Evolutionary conservation across 2,888 invertebrate species (phyloP).

Genomic region (Pollenia amentaria): DNA sequence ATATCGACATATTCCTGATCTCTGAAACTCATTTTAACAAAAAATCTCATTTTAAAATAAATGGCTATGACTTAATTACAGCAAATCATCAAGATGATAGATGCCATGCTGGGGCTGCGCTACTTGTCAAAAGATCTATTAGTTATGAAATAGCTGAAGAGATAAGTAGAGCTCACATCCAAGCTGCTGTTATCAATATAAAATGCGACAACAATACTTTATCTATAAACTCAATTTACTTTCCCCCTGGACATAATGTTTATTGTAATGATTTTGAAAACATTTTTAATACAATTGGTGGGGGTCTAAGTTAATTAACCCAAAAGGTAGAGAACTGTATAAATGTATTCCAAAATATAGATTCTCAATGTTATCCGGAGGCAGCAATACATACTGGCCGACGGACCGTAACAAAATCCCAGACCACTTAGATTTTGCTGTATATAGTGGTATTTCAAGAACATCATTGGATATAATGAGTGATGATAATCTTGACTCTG

Average conservation of each 20-base stretch:
- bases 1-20: too few relatives aligned
- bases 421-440: too few relatives aligned
- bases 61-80: constrained; percentile 1
- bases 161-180: neutral
- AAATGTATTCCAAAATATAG: too few relatives aligned
- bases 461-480: neutral
- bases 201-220: neutral
- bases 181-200: neutral
- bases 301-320: too few relatives aligned
- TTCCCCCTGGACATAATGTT: too few relatives aligned
- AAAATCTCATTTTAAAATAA: neutral
- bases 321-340: too few relatives aligned
- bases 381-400: too few relatives aligned
- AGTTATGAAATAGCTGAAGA: neutral
- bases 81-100: neutral
- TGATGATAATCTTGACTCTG: neutral
- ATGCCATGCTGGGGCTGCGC: neutral
- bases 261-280: too few relatives aligned
- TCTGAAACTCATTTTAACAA: neutral
- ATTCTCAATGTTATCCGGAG: too few relatives aligned
- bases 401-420: too few relatives aligned
- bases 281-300: too few relatives aligned
- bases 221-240: too few relatives aligned
- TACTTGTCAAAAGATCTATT: neutral
- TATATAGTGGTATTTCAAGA: constrained; percentile 17